phyloP scores from a whole-genome alignment of 2,113 vertebrate genomes.

The Urocolius indicus region DNA sequence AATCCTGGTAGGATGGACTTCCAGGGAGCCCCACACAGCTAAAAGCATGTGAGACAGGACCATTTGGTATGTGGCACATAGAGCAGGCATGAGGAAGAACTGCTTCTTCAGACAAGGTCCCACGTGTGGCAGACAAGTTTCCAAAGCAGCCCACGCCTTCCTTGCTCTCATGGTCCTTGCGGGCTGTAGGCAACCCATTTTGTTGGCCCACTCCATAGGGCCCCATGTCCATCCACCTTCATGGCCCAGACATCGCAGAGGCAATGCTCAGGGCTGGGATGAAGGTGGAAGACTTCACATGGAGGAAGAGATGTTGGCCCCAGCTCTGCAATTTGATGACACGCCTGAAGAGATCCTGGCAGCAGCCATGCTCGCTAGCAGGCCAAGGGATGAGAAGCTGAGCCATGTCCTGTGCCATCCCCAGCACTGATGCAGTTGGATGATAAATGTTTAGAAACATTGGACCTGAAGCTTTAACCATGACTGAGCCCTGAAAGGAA shows the following conservation, averaged over 20 bases:
- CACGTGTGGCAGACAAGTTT: neutral
- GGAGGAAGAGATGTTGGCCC: neutral
- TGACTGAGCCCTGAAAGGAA: neutral
- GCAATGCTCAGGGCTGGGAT: neutral
- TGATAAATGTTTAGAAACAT: neutral
- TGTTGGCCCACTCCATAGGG: neutral
- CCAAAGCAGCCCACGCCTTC: neutral
- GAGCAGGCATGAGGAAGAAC: neutral
- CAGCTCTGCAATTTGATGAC: accelerated
- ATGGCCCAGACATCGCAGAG: neutral
- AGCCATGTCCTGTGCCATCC: neutral
- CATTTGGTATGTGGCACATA: accelerated
- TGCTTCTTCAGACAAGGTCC: neutral
- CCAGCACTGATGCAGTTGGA: neutral
- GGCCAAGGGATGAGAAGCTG: neutral
- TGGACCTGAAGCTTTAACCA: neutral
- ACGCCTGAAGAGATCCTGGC: neutral
- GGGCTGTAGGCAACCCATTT: neutral
- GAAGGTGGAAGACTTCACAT: neutral
- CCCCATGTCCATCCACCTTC: neutral
- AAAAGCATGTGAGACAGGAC: neutral
- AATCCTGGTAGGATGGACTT: constrained; percentile 12
- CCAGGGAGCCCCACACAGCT: neutral
- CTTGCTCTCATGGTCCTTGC: neutral
- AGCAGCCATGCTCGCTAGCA: neutral